Percentiles rank a stretch among this genome's conserved stretches.
Conservation (phyloP, 2,797 vertebrate species). For the Tiaroga cobitis region DNA sequence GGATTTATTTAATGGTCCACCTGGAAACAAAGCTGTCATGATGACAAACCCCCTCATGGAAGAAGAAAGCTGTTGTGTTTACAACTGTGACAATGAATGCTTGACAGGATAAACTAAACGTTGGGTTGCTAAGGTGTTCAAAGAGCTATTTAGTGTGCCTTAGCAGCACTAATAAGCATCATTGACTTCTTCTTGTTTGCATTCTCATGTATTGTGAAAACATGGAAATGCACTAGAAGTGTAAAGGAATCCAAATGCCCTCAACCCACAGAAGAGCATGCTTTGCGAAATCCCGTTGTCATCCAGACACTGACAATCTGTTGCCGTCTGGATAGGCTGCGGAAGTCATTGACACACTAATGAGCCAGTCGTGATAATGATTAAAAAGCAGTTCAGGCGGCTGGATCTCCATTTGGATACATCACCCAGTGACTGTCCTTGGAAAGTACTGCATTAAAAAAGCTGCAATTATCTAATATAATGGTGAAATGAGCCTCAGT, state of each 20-base stretch:
- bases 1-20: no score
- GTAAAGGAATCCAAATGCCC: slow-evolving; percentile 7
- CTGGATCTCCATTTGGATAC: slow-evolving; percentile 49
- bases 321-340: slow-evolving; percentile 46
- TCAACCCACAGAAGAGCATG: slow-evolving; percentile 29
- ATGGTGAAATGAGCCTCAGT: slow-evolving; percentile 43
- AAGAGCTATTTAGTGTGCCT: not conserved
- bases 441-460: slow-evolving; percentile 38
- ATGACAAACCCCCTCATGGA: not conserved
- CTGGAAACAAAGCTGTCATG: not conserved
- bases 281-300: slow-evolving; percentile 21
- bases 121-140: not conserved
- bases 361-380: slow-evolving; percentile 50
- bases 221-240: not conserved
- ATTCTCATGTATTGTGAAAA: not conserved
- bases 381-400: slow-evolving; percentile 51
- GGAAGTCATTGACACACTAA: slow-evolving; percentile 53
- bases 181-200: slow-evolving; percentile 11
- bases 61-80: not conserved
- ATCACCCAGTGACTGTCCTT: slow-evolving; percentile 43
- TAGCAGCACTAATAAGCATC: not conserved
- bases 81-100: not conserved
- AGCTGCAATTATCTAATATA: slow-evolving; percentile 38
- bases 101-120: not conserved
- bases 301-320: slow-evolving; percentile 49